Percentiles rank a stretch among this genome's conserved stretches.
Evolutionary conservation across 2,888 invertebrate genomes (phyloP).

Genomic region (Sicus ferrugineus): DNA sequence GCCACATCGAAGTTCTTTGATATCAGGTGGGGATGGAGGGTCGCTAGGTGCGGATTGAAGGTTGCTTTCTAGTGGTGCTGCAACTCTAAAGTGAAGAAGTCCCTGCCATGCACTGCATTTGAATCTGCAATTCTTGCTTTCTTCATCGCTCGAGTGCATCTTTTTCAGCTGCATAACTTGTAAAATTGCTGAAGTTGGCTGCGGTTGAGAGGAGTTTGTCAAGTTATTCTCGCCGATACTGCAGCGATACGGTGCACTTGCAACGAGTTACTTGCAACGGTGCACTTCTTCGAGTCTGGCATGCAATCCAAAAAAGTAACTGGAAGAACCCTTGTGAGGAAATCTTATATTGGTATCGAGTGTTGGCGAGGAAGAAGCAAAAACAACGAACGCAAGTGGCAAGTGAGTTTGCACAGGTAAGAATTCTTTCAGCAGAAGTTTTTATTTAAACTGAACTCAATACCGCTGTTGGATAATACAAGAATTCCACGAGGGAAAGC

Average conservation of each 20-base stretch:
- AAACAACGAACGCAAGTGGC: too few species aligned
- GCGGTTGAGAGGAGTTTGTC: conserved; percentile 4
- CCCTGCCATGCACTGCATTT: conserved; percentile 15
- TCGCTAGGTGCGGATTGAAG: not conserved
- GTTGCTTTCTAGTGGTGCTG: not conserved
- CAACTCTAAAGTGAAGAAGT: too few species aligned
- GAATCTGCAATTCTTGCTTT: conserved; percentile 20
- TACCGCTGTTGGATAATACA: too few species aligned
- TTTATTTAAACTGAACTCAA: too few species aligned
- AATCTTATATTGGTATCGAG: not conserved
- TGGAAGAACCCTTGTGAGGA: not conserved
- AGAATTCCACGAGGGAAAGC: too few species aligned
- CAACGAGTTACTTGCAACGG: not conserved
- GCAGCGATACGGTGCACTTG: not conserved
- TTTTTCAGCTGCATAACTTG: conserved; percentile 23
- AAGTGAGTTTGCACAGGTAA: too few species aligned
- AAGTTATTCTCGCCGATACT: not conserved
- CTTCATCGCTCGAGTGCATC: conserved; percentile 3
- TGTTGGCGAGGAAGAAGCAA: not conserved
- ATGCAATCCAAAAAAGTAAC: conserved; percentile 9
- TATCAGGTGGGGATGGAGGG: conserved; percentile 1
- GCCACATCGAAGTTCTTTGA: conserved; percentile 14
- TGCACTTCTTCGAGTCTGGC: not conserved
- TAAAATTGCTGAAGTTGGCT: conserved; percentile 30
- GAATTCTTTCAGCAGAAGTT: too few species aligned